Evolutionary conservation across 2,888 invertebrate genomes (phyloP).

Genomic region (Byasa hedistus): DNA sequence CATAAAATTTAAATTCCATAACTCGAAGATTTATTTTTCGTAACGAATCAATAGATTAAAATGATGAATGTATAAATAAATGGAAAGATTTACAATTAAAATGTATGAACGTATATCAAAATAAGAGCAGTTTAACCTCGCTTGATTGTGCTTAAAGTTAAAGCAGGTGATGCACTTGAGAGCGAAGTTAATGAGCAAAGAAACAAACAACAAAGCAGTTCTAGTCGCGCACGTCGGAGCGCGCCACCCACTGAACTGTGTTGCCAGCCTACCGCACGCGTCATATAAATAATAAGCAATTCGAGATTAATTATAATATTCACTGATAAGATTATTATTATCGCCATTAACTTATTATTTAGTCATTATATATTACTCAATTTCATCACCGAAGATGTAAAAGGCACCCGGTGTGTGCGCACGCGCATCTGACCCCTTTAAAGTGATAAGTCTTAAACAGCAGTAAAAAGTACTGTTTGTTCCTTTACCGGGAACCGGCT

Average conservation of each 20-base stretch:
- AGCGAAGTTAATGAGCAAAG: constrained; percentile 15
- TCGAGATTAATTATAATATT: no score
- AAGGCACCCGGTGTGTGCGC: background rate
- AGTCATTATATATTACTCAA: no score
- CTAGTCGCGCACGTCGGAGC: background rate
- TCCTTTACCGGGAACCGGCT: constrained; percentile 11
- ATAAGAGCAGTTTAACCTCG: no score
- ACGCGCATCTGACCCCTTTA: background rate
- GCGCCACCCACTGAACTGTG: constrained; percentile 11
- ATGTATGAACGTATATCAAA: no score
- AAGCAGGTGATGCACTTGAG: constrained; percentile 21
- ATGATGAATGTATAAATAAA: background rate
- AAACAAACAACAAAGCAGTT: constrained; percentile 13
- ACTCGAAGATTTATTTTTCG: background rate
- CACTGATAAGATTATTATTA: no score
- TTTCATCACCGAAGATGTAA: background rate
- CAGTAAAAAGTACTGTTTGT: constrained; percentile 1
- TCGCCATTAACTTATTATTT: no score
- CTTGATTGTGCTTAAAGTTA: background rate
- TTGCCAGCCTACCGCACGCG: background rate
- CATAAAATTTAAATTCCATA: no score
- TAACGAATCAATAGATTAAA: background rate
- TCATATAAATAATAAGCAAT: background rate
- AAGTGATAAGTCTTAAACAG: background rate
- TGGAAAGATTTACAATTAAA: no score